Evolutionary conservation across 1,140 invertebrate genomes (phyloP).

Genomic region (Microplitis mediator): DNA sequence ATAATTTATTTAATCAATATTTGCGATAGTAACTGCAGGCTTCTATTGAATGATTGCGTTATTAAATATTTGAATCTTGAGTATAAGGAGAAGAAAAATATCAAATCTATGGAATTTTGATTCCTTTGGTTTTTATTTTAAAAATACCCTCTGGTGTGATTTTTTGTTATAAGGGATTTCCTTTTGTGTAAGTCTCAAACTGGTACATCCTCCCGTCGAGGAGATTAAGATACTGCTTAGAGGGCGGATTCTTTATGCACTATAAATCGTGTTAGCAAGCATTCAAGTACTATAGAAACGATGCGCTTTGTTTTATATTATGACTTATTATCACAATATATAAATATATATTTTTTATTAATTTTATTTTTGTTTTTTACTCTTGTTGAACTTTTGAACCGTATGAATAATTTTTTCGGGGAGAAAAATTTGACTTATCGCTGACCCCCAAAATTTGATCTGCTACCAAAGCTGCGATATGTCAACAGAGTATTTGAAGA

Average conservation of each 20-base stretch:
- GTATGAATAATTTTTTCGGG: too few species aligned
- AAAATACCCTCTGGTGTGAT: background rate
- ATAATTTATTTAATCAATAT: too few species aligned
- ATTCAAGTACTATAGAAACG: conserved; percentile 43
- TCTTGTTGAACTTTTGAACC: too few species aligned
- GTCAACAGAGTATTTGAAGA: too few species aligned
- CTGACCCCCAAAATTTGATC: too few species aligned
- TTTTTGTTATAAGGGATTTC: background rate
- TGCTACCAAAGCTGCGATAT: too few species aligned
- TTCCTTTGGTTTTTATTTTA: conserved; percentile 20
- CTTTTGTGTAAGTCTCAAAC: conserved; percentile 5
- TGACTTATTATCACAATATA: background rate
- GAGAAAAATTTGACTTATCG: too few species aligned
- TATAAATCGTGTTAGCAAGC: conserved; percentile 52
- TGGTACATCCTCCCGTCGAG: background rate
- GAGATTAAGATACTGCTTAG: conserved; percentile 8
- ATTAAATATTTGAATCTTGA: too few species aligned
- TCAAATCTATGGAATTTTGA: background rate
- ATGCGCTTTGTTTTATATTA: too few species aligned
- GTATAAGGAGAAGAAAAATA: too few species aligned
- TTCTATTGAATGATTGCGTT: too few species aligned
- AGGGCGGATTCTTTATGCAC: conserved; percentile 44
- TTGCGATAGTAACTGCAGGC: too few species aligned
- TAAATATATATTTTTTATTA: background rate
- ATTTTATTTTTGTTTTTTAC: conserved; percentile 11